Conservation (phyloP, 2,888 invertebrate species). For the Salpingus planirostris region DNA sequence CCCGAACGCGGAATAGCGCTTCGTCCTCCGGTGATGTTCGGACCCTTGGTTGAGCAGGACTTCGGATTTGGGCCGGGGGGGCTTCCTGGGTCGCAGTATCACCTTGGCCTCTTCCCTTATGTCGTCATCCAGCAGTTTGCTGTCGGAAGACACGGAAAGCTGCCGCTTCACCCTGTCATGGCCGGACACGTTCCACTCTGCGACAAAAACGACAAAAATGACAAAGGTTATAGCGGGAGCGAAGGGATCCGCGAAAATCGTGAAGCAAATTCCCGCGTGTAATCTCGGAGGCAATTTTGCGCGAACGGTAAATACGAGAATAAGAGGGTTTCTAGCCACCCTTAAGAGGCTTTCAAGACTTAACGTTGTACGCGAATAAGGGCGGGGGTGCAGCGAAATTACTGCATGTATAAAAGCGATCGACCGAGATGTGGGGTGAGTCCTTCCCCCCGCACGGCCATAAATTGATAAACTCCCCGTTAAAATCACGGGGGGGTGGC, state of each 20-base stretch:
- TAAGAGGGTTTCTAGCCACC: constrained; percentile 13
- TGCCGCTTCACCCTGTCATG: constrained; percentile 83
- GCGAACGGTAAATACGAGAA: constrained; percentile 12
- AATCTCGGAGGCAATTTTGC: constrained; percentile 16
- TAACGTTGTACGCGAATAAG: constrained; percentile 10
- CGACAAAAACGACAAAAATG: constrained; percentile 25
- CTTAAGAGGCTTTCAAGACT: constrained; percentile 19
- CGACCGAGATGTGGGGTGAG: neutral
- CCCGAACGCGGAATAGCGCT: constrained; percentile 95
- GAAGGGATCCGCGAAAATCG: too few species aligned
- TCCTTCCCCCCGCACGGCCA: neutral
- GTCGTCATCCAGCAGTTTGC: constrained; percentile 83
- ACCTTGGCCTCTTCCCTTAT: constrained; percentile 83
- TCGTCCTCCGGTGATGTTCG: constrained; percentile 71
- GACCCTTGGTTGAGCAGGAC: constrained; percentile 71
- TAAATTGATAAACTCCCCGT: constrained; percentile 7
- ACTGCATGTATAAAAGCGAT: constrained; percentile 6
- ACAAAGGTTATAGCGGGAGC: constrained; percentile 1
- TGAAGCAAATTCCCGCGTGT: constrained; percentile 7
- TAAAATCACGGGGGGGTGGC: constrained; percentile 4
- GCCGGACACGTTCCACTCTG: constrained; percentile 71
- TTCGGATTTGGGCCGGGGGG: constrained; percentile 92
- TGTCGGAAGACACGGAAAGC: constrained; percentile 86
- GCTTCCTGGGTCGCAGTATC: constrained; percentile 81
- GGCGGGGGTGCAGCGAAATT: constrained; percentile 4